Base-by-base conservation (phyloP, 2,888 invertebrate genomes). In the Troides aeacus region DNA sequence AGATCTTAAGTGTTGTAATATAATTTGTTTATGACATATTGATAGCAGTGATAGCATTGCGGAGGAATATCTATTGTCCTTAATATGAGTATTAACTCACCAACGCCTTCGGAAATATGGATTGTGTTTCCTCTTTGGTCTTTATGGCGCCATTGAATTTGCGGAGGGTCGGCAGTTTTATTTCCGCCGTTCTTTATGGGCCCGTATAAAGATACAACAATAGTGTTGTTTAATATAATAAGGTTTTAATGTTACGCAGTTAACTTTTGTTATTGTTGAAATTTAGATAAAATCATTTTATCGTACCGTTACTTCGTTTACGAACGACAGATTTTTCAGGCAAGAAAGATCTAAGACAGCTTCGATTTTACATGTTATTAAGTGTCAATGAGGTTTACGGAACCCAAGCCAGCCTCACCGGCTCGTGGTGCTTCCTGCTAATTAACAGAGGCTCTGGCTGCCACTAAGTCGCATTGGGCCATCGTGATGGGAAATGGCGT, bases 141-240 rank as follows among this genome's bases (percentile, higher is more conserved):
- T 61, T 69, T 65, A 69, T 57, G 64, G 56, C 64, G 57, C 68
- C 57, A 69, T 69, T 65, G 46, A 56, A 69, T 69, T 58, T 46
- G 36, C 21, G 56, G 50, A 63, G 62, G 50, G 59, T 53, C 30
- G 56, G 23, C 56, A 62, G 42, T 69, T 62, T 61, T 65, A 69
- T 61, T 69, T 64, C 46, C 46, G 64, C 36, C 53, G 60, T 64
- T 68, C 60, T 64, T 69, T 69, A 69, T 69, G 64, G 18, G 23
- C 12, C 56, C 39, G 30, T 50, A 56, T 65, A 62, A 62, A 63
- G 69, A 65, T 56, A 64, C 36, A 69, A 65, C 64, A 69, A 69
- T 65, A 69, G 69, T 69, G 46, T 69, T 69, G 62, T 65, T 46
- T 60, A 69, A 64, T 69, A 68, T 63, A 64, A 50, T 64, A 56